Evolutionary conservation across 1,140 invertebrate species (phyloP).

Genomic region (Armadillidium nasatum): DNA sequence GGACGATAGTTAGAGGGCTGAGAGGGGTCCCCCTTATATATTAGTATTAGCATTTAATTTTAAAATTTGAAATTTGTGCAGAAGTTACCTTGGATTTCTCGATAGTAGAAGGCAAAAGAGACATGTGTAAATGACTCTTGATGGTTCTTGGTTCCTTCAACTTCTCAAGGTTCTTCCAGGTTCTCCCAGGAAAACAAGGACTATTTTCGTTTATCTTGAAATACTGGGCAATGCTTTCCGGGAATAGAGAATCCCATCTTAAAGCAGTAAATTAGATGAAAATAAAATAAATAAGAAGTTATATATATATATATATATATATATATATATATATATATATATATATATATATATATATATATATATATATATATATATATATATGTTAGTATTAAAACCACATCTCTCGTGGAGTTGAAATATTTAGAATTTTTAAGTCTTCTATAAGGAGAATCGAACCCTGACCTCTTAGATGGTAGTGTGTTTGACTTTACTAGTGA

Average conservation of each 20-base stretch:
- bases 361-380: slow-evolving; percentile 27
- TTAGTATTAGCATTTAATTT: too few species aligned
- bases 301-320: slow-evolving; percentile 27
- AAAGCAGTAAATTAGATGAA: background rate
- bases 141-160: background rate
- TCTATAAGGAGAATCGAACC: too few species aligned
- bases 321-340: slow-evolving; percentile 30
- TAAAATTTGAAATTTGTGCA: too few species aligned
- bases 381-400: too few species aligned
- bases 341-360: slow-evolving; percentile 30
- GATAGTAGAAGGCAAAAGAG: background rate
- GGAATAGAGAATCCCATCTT: background rate
- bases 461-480: too few species aligned
- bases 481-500: too few species aligned
- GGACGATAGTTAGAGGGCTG: too few species aligned
- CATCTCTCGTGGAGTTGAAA: too few species aligned
- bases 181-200: background rate
- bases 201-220: background rate
- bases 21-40: too few species aligned
- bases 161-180: background rate
- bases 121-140: background rate
- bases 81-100: too few species aligned
- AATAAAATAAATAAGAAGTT: background rate
- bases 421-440: too few species aligned
- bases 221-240: background rate